These are phyloP conservation scores for Apistogramma diplotaenia DNA, from an alignment of 2,113 vertebrate species.

Conservation along the genomic window DNA sequence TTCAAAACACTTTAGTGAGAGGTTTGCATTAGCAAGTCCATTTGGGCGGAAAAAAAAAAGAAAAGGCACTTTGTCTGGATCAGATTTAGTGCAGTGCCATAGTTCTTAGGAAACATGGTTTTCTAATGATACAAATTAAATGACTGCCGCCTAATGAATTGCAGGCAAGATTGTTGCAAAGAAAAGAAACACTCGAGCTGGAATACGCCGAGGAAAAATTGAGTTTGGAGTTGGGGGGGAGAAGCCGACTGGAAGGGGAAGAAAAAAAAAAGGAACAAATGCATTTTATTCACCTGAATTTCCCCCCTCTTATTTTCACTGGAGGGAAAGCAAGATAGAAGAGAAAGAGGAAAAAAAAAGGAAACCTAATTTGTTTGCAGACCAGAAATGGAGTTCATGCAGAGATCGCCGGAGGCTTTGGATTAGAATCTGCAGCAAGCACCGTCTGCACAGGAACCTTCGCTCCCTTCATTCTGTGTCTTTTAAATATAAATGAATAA, in stretches of 20 bases:
- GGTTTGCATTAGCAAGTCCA: slow-evolving; percentile 26
- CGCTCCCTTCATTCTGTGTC: slow-evolving; percentile 52
- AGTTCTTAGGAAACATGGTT: slow-evolving; percentile 42
- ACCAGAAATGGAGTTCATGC: slow-evolving; percentile 67
- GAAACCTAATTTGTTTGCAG: slow-evolving; percentile 70
- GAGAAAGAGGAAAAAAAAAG: background rate
- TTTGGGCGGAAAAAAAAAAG: background rate
- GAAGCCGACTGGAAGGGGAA: slow-evolving; percentile 9
- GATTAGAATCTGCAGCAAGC: slow-evolving; percentile 60
- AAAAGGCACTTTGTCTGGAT: slow-evolving; percentile 29
- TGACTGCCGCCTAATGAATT: slow-evolving; percentile 63
- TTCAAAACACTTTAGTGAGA: slow-evolving; percentile 30
- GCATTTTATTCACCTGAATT: slow-evolving; percentile 68
- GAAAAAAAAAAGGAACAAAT: slow-evolving; percentile 56
- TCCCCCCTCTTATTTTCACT: slow-evolving; percentile 44
- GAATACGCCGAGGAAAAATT: slow-evolving; percentile 34
- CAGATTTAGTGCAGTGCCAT: slow-evolving; percentile 26
- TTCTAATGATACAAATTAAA: slow-evolving; percentile 67
- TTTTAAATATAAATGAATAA: slow-evolving; percentile 64
- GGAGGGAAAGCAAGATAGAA: slow-evolving; percentile 40
- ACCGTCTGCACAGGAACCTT: slow-evolving; percentile 60
- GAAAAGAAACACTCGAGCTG: slow-evolving; percentile 35
- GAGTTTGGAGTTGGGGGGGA: slow-evolving; percentile 37
- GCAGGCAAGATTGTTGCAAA: slow-evolving; percentile 18
- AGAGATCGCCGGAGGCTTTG: slow-evolving; percentile 63